Evolutionary conservation across 2,113 vertebrate genomes (phyloP), one percentile per base, ranked within the genome.

Genomic region (Neogale vison): DNA sequence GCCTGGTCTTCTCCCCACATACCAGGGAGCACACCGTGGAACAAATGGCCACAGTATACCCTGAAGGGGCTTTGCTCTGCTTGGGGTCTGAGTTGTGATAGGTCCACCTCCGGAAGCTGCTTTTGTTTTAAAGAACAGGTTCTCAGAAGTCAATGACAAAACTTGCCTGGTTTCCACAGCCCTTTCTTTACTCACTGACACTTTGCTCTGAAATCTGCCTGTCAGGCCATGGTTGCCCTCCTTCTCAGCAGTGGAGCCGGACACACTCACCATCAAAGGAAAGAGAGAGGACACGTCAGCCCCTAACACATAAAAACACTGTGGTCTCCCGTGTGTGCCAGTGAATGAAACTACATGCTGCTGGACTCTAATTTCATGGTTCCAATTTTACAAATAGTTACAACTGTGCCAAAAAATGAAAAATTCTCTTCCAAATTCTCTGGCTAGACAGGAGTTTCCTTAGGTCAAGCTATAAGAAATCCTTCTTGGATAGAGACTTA

Each of bases 321-420:
- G 6, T 0, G 7, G 42, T 86, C 79, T 95, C 72, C 63, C 10
- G 65, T 34, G 36, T 4, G 13, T 23, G 79, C 47, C 93, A 69
- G 76, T 17, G n/a, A 80, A 39, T 72, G 52, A n/a, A 69, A 34
- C 74, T 4, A 59, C 24, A n/a, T 1, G 12, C 12, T 50, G 76
- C 0, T 0, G 6, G 39, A 24, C 77, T 88, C 89, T 36, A 61
- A 76, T 65, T 63, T 24, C 55, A 26, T 23, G 39, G 42, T 55
- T 74, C 94, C 45, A 0, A 90, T 97, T 90, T 95, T 23, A 85
- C 59, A 96, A 89, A 93, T 8, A 47, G 67, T 24, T 8, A 89
- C 31, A 90, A 26, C 23, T 47, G 34, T 20, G 39, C 29, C 77
- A 92, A 95, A 34, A 95, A 93, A 76, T 36, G 15, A 90, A 92